Evolutionary conservation across 2,797 vertebrate genomes (phyloP).

Genomic region (Oryzias sinensis): DNA sequence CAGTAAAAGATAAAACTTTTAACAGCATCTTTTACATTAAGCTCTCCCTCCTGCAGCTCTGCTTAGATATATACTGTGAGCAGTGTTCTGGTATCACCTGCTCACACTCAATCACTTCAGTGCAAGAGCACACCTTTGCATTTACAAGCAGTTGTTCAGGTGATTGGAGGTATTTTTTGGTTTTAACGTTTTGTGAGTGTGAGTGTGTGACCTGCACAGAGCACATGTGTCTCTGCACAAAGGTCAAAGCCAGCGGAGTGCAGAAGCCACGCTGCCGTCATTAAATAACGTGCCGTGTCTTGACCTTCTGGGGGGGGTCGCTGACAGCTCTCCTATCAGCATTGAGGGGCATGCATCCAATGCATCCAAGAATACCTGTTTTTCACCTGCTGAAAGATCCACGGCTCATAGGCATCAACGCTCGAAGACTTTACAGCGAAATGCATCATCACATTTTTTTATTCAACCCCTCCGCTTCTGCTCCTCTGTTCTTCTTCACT

Average conservation of each 20-base stretch:
- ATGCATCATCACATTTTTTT: too few relatives aligned
- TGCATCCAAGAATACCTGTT: neutral
- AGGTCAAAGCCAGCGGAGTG: slow-evolving; percentile 19
- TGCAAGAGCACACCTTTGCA: neutral
- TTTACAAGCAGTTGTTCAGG: neutral
- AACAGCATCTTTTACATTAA: neutral
- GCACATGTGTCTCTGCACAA: slow-evolving; percentile 24
- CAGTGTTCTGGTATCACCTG: neutral
- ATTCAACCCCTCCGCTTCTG: too few relatives aligned
- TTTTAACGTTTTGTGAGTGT: neutral
- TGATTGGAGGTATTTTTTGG: neutral
- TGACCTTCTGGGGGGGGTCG: slow-evolving; percentile 33
- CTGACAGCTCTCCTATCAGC: slow-evolving; percentile 42
- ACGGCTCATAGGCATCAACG: too few relatives aligned
- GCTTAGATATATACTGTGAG: neutral
- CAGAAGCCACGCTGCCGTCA: slow-evolving; percentile 11
- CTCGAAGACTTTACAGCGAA: too few relatives aligned
- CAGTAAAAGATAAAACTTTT: too few relatives aligned
- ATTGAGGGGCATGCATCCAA: slow-evolving; percentile 15
- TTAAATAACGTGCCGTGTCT: slow-evolving; percentile 38
- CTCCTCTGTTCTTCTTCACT: too few relatives aligned
- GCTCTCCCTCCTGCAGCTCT: neutral
- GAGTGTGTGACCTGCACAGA: slow-evolving; percentile 22
- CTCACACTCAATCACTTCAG: neutral
- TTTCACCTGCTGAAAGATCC: too few relatives aligned